These are phyloP conservation scores for Karalla daura DNA, from an alignment of 2,797 vertebrate species.

Conservation along the genomic window DNA sequence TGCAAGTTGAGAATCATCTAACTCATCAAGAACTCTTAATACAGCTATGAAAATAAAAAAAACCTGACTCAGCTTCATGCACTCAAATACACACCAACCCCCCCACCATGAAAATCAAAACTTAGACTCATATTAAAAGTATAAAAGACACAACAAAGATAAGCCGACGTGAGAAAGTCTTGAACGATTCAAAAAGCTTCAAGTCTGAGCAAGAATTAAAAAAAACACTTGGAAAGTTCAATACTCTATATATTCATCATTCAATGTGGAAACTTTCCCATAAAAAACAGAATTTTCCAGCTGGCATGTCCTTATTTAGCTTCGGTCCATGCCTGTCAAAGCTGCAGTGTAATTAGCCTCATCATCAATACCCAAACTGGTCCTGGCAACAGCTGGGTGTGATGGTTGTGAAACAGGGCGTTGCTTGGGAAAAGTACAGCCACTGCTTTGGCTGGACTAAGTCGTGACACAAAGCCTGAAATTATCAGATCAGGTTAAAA, in stretches of 20 bases:
- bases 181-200: not conserved
- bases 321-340: not conserved
- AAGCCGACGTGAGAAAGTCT: not conserved
- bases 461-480: too few species aligned
- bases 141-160: not conserved
- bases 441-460: too few species aligned
- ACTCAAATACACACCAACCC: too few species aligned
- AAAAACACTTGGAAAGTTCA: not conserved
- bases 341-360: not conserved
- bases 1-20: not conserved
- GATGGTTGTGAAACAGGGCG: constrained; percentile 24
- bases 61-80: too few species aligned
- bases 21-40: not conserved
- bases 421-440: constrained; percentile 11
- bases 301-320: not conserved
- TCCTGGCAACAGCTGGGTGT: constrained; percentile 7
- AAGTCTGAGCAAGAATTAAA: not conserved
- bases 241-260: not conserved
- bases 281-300: not conserved
- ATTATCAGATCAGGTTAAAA: too few species aligned
- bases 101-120: not conserved
- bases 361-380: constrained; percentile 17
- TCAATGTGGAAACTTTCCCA: not conserved
- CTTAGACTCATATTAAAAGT: not conserved
- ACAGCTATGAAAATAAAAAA: too few species aligned